Evolutionary conservation across 2,888 invertebrate genomes (phyloP), one percentile per base, ranked within the genome.

Genomic region (Conchocele bisecta): DNA sequence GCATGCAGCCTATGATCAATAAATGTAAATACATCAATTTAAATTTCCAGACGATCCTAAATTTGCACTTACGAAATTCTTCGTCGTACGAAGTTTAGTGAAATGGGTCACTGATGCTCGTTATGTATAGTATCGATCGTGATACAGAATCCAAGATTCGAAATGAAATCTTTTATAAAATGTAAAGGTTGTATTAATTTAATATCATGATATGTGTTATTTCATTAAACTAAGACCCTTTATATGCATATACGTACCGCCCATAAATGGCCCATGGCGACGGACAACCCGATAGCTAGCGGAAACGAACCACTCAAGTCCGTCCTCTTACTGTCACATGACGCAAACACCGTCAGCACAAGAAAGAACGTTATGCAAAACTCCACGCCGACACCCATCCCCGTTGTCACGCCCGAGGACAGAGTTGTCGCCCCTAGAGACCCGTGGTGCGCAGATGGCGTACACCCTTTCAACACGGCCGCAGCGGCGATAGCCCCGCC

Each of bases 401-500:
- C 93, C 2, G 93, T 92, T 17, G 92, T 92, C 22, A 83, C 46
- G 11, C 60, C 71, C 1, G 31, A 9, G 35, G 50, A 50, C 11
- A 77, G 24, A 3, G 68, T 39, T 1, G 82, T 97, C 31, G 95
- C 96, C 24, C 97, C 98, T 50, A 97, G 96, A 89, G 96, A 96
- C 91, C 97, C 97, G 58, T 97, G 96, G 3, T 95, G 94, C 24
- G 26, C 24, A 1, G 31, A 57, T 1, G 82, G 79, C 5, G 75
- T 76, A 22, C 83, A 65, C 0, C 77, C 83, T 31, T 67, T 77
- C 97, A 97, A 94, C 75, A 97, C 94, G 1, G 97, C 97, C 6
- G 97, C 96, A 48, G 97, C 98, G 0, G 97, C 97, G 83, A 98
- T 97, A 26, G 95, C 97, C 26, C 98, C 98, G 44, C 97, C 96